Conservation (phyloP, 2,888 invertebrate genomes). For the Mythimna albipuncta region DNA sequence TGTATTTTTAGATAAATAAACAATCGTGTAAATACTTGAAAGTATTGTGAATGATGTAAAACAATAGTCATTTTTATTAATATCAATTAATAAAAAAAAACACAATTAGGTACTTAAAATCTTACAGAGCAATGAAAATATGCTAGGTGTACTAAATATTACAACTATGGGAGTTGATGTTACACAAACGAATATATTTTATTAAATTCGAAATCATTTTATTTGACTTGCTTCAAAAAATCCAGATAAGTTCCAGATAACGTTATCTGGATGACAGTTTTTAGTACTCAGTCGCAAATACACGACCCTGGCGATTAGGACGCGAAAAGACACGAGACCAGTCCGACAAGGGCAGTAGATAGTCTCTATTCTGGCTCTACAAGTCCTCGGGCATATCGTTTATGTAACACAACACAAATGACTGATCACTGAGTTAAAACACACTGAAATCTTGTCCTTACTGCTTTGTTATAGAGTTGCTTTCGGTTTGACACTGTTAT, state of each 20-base stretch:
- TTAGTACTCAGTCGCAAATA: no score
- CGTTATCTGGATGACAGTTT: no score
- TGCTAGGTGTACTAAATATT: conserved; percentile 52
- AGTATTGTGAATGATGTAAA: conserved; percentile 34
- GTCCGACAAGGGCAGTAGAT: not conserved
- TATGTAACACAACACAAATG: conserved; percentile 36
- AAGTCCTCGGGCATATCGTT: conserved; percentile 6
- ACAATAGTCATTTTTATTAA: conserved; percentile 41
- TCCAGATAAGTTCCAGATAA: not conserved
- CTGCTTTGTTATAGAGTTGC: conserved; percentile 43
- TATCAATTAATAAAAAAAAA: conserved; percentile 40
- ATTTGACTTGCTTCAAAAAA: not conserved
- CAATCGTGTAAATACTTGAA: conserved; percentile 43
- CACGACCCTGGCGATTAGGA: no score
- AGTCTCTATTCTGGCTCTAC: not conserved
- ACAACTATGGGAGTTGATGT: conserved; percentile 30
- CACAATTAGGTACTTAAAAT: conserved; percentile 39
- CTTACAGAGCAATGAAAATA: conserved; percentile 54
- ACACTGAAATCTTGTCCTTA: conserved; percentile 63
- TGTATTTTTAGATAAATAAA: not conserved
- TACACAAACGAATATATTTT: conserved; percentile 30
- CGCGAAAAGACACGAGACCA: no score
- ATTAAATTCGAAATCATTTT: not conserved
- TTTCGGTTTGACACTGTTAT: conserved; percentile 58
- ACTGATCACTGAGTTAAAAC: conserved; percentile 53